These are phyloP conservation scores for Eciton burchellii DNA, from an alignment of 1,140 invertebrate genomes.

Conservation along the genomic window DNA sequence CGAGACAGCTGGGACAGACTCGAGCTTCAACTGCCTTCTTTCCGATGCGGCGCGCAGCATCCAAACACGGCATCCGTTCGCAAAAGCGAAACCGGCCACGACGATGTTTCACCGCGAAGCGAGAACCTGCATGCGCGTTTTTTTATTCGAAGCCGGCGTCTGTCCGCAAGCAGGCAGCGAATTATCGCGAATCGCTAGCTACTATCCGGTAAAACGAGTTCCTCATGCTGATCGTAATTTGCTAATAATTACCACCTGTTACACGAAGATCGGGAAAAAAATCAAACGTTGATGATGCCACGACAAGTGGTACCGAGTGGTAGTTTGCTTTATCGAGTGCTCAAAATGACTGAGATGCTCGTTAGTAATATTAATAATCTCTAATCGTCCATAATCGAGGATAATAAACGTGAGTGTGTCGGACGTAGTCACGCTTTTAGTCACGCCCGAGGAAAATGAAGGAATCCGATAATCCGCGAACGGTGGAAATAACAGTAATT, in stretches of 20 bases:
- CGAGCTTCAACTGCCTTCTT: background rate
- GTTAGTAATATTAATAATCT: background rate
- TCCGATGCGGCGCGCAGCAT: background rate
- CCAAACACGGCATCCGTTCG: conserved; percentile 2
- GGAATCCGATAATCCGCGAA: background rate
- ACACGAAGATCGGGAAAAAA: conserved; percentile 22
- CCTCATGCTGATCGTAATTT: background rate
- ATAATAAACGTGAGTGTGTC: background rate
- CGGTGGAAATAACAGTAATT: background rate
- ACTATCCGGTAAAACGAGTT: conserved; percentile 39
- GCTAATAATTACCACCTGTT: conserved; percentile 45
- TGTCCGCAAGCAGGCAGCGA: background rate
- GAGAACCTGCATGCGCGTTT: background rate
- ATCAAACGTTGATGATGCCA: background rate
- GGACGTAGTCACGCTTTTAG: background rate
- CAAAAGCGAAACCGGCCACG: conserved; percentile 4
- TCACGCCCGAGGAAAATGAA: background rate
- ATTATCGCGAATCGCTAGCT: conserved; percentile 43
- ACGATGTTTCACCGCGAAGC: conserved; percentile 40
- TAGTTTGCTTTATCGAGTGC: background rate
- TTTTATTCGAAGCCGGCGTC: conserved; percentile 37
- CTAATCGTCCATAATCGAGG: background rate
- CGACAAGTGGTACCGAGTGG: background rate
- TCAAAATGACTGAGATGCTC: background rate
- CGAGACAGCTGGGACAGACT: background rate